Evolutionary conservation across 2,113 vertebrate species (phyloP).

Genomic region (Rhodinocichla rosea): DNA sequence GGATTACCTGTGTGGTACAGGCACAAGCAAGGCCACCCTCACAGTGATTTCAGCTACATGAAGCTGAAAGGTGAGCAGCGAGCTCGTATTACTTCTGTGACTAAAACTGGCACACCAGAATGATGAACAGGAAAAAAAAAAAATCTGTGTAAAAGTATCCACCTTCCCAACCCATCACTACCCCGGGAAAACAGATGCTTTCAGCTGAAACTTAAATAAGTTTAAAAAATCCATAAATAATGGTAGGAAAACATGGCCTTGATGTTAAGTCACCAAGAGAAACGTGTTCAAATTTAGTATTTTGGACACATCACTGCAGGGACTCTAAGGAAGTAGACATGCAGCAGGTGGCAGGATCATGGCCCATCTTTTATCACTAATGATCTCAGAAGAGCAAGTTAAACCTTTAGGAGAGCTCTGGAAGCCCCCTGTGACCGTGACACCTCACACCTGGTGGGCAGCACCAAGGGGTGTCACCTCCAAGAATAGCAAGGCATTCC

Average conservation of each 20-base stretch:
- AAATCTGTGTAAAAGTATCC: background rate
- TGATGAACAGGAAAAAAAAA: background rate
- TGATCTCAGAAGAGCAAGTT: background rate
- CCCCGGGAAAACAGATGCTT: background rate
- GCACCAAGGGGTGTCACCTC: background rate
- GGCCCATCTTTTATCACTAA: background rate
- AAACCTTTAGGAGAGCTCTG: background rate
- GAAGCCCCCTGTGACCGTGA: background rate
- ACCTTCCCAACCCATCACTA: fast-evolving
- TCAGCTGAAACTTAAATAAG: background rate
- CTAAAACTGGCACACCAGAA: background rate
- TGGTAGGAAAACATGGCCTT: background rate
- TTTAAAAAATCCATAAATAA: background rate
- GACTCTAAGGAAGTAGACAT: background rate
- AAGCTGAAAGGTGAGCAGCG: background rate
- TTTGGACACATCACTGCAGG: background rate
- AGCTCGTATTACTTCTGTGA: background rate
- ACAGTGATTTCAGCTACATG: background rate
- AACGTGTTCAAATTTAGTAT: background rate
- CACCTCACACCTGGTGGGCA: background rate
- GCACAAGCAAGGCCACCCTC: background rate
- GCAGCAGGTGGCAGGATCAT: background rate
- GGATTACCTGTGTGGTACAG: background rate
- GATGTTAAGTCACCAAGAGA: background rate
- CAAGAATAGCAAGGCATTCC: background rate